These are phyloP conservation scores for Sminthurinus aureus DNA, from an alignment of 2,888 invertebrate species.

Conservation along the genomic window DNA sequence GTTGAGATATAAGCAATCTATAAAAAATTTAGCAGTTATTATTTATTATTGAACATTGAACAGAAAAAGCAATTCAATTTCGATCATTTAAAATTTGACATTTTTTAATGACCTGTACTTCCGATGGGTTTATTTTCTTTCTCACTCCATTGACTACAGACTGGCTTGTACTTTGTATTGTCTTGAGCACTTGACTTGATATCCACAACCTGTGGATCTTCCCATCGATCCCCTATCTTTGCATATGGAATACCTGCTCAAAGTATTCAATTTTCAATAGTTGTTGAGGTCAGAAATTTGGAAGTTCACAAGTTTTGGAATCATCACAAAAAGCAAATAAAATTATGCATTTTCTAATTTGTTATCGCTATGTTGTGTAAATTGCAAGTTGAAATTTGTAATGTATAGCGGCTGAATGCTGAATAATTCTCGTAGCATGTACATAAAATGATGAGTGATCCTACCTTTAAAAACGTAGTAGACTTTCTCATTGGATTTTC, in stretches of 20 bases:
- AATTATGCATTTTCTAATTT: too few species aligned
- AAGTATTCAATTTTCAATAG: too few species aligned
- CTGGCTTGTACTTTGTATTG: conserved; percentile 52
- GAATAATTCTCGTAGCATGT: too few species aligned
- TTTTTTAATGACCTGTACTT: not conserved
- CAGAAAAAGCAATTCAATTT: too few species aligned
- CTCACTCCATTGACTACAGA: conserved; percentile 57
- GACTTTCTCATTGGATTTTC: conserved; percentile 24
- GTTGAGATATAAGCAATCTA: conserved; percentile 57
- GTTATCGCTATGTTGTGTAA: too few species aligned
- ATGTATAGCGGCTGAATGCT: too few species aligned
- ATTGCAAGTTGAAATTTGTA: too few species aligned
- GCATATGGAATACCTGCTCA: conserved; percentile 50
- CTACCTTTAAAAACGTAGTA: conserved; percentile 49
- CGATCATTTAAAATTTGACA: too few species aligned
- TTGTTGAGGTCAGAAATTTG: too few species aligned
- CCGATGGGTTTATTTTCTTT: conserved; percentile 49
- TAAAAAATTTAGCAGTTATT: not conserved
- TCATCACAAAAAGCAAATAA: too few species aligned
- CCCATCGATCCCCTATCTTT: conserved; percentile 9
- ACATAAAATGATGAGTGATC: not conserved
- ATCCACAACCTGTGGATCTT: conserved; percentile 43
- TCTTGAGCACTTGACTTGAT: conserved; percentile 45
- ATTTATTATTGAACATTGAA: too few species aligned
- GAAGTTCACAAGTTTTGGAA: too few species aligned